Evolutionary conservation across 23 tunicate genomes (phyloP).

Genomic region (Clavelina lepadiformis): DNA sequence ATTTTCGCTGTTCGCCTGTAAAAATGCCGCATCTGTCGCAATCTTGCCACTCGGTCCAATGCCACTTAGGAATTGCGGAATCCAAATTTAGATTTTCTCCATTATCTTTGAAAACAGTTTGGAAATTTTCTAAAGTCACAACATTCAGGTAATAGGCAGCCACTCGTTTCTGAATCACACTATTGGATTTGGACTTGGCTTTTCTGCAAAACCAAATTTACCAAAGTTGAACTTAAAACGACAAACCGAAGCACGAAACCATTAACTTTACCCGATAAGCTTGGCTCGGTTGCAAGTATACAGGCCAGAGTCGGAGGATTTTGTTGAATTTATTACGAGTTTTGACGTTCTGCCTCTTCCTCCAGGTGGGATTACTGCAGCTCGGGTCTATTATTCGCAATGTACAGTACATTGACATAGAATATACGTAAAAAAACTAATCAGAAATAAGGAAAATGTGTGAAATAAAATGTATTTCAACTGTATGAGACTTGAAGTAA

Average conservation of each 20-base stretch:
- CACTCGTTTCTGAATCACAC: background rate
- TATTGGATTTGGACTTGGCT: background rate
- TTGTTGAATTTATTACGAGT: too few species aligned
- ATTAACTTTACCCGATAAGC: background rate
- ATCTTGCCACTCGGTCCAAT: conserved; percentile 40
- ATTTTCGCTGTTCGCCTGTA: conserved; percentile 27
- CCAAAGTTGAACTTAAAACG: too few species aligned
- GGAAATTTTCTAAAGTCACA: background rate
- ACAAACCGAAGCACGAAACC: too few species aligned
- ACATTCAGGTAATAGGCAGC: conserved; percentile 27
- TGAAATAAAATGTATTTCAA: too few species aligned
- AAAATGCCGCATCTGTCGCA: conserved; percentile 47
- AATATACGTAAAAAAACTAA: too few species aligned
- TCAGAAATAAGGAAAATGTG: too few species aligned
- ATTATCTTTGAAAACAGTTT: background rate
- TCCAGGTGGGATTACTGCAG: too few species aligned
- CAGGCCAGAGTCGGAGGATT: conserved; percentile 3
- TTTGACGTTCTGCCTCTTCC: too few species aligned
- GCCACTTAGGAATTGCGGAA: conserved; percentile 20
- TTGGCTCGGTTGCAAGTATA: background rate
- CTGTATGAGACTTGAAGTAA: too few species aligned
- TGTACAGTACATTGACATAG: too few species aligned
- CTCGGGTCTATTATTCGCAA: too few species aligned
- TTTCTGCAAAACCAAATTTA: too few species aligned
- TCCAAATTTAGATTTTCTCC: conserved; percentile 1